Evolutionary conservation across 1,140 invertebrate genomes (phyloP), one percentile per base, ranked within the genome.

Genomic region (Drosophila tropicalis): DNA sequence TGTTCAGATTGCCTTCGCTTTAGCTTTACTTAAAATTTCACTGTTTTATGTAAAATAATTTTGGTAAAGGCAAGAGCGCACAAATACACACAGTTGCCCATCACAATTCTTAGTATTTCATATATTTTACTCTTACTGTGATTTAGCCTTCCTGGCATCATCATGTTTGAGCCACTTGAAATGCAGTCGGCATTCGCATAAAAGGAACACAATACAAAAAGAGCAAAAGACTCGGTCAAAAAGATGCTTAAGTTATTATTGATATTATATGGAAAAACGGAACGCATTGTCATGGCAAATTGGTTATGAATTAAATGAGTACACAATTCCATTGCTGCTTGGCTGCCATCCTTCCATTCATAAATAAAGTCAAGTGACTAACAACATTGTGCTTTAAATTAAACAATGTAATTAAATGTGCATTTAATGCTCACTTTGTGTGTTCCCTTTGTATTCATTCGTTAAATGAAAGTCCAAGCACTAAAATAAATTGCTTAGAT

Each of bases 171-270:
- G 55, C 65, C 60, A 70, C 79, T 87, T 86, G 69, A 82, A 79
- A 86, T 86, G 79, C 82, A 87, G 51, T 7, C 47, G 32, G 58
- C 64, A 58, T 63, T 58, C 32, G 22, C 19, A 19, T 67, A 44
- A 79, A 70, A 61, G 67, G 56, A 70, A 47, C 67, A 60, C 7
- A 9, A 57, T 34, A 13, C n/a, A 36, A 12, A 29, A 15, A 57
- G 32, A 57, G 56, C n/a, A 36, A 15, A 34, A 32, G 55, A n/a
- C 51, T 69, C 75, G 41, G 58, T 1, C 9, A 40, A 32, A 69
- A 76, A 76, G 73, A 75, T 76, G 62, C 74, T 77, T 77, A 77
- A 79, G 69, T 82, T 86, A 87, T 86, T 87, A 86, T 87, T 82
- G 71, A 78, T 68, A 72, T 76, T 73, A 55, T 75, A 44, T 44